Base-by-base conservation (phyloP, 2,113 vertebrate species). In the Tetrao urogallus region DNA sequence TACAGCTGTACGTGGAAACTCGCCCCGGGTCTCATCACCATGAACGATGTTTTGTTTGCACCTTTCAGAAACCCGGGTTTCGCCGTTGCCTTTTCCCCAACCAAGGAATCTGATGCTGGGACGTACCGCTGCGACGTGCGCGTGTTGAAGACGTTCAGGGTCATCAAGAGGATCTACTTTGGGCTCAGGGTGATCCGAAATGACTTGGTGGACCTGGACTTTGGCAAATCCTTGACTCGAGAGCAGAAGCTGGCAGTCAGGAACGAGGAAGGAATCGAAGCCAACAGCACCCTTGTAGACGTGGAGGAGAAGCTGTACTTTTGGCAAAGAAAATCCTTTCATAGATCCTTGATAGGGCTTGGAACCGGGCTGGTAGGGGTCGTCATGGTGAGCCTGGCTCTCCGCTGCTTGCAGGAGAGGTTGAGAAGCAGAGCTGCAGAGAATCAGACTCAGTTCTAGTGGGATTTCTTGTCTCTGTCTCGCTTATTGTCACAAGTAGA, bases 91-190 rank as follows among this genome's bases (percentile, higher is more conserved):
- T 95, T 99, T 61, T 89, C 95, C 27, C 93, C 97, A 0, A 83
- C 97, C 10, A 80, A 24, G 27, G 99, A 99, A 86, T 86, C 86
- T 2, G 96, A 98, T 5, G 96, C 98, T n/a, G 99, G 99, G 2
- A 99, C 99, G 0, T 99, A 99, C 30, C 92, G 98, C 4, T 99
- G 99, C 18, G 98, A 99, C 0, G 98, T 99, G 76, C 98, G 97
- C 88, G 89, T 97, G 50, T 14, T 90, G 2, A 91, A 52, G 80
- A 96, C 91, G 7, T 58, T 96, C 47, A 97, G 25, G 19, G 36
- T 97, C 22, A 83, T 99, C 79, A 98, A 99, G 97, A 98, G 98
- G 75, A 61, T 97, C 57, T 99, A 98, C 90, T 98, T 98, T 93
- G 99, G 98, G 8, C 64, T 99, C 81, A 98, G 97, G 24, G 98